Evolutionary conservation across 2,797 vertebrate species (phyloP).

Genomic region (Ctenochaetus hawaiiensis): DNA sequence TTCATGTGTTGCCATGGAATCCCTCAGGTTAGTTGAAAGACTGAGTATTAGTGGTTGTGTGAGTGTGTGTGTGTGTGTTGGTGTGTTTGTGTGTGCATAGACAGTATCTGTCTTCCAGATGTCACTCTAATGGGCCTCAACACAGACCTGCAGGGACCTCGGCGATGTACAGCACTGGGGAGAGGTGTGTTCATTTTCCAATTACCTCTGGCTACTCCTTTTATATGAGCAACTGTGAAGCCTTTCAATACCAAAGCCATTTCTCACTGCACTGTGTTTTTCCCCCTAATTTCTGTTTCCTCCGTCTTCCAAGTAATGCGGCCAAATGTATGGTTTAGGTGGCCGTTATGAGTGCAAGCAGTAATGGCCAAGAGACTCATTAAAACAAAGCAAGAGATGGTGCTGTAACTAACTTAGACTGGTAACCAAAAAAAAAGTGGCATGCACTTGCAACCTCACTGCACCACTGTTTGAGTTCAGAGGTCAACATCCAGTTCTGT

Average conservation of each 20-base stretch:
- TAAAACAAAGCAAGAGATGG: conserved; percentile 32
- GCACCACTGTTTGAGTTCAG: conserved; percentile 52
- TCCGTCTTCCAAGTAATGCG: not conserved
- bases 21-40: conserved; percentile 56
- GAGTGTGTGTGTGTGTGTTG: conserved; percentile 22
- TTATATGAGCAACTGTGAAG: conserved; percentile 50
- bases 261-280: conserved; percentile 4
- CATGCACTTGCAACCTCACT: conserved; percentile 40
- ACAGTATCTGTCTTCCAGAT: conserved; percentile 73
- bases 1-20: conserved; percentile 59
- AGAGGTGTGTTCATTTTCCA: conserved; percentile 66
- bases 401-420: conserved; percentile 20
- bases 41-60: conserved; percentile 48
- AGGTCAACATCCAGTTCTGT: conserved; percentile 69
- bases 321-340: not conserved
- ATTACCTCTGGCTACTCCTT: conserved; percentile 56
- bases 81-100: conserved; percentile 23
- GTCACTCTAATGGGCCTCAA: conserved; percentile 68
- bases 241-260: conserved; percentile 22
- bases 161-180: conserved; percentile 31
- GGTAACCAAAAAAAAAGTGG: conserved; percentile 50
- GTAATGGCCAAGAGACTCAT: not conserved
- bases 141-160: conserved; percentile 59
- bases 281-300: conserved; percentile 17
- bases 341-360: conserved; percentile 10